Percentiles rank a stretch among this genome's conserved stretches.
These are phyloP conservation scores for Chondrosia reniformis DNA, from an alignment of 37 sponge, comb jelly and placozoan species.

Conservation along the genomic window DNA sequence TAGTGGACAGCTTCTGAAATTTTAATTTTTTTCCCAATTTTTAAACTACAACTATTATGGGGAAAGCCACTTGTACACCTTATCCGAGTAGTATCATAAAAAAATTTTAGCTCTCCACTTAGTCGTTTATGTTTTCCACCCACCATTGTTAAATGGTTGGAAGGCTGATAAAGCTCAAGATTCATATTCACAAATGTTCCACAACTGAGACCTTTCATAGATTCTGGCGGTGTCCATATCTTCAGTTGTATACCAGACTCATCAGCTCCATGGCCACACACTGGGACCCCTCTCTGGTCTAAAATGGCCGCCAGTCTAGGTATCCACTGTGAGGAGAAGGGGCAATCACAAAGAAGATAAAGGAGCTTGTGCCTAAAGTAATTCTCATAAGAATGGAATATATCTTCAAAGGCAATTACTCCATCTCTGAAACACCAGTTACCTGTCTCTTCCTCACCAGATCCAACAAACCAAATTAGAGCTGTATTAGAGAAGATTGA, in stretches of 20 bases:
- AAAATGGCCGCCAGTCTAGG: background rate
- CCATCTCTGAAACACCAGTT: conserved; percentile 59
- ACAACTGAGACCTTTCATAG: background rate
- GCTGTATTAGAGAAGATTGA: conserved; percentile 17
- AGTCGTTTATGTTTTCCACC: background rate
- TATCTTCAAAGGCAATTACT: conserved; percentile 48
- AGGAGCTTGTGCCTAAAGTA: conserved; percentile 33
- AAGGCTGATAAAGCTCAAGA: background rate
- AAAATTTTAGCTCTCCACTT: too few relatives aligned
- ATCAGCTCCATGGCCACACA: conserved; percentile 47
- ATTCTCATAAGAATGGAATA: conserved; percentile 33
- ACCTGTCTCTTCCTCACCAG: conserved; percentile 44
- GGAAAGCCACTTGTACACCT: background rate
- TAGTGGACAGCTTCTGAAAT: background rate
- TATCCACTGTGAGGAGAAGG: conserved; percentile 42
- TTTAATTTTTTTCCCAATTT: background rate
- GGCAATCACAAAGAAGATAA: conserved; percentile 37
- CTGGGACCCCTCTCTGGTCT: conserved; percentile 37
- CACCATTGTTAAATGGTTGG: too few relatives aligned
- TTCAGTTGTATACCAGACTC: conserved; percentile 41
- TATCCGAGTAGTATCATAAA: background rate
- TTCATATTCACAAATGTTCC: too few relatives aligned
- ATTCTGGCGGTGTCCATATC: conserved; percentile 8
- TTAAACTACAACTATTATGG: background rate
- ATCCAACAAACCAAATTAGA: conserved; percentile 45